Evolutionary conservation across 37 sponge, comb jelly and placozoan species (phyloP), one percentile per base, ranked within the genome.

Genomic region (Halisarca cf. caerulea): DNA sequence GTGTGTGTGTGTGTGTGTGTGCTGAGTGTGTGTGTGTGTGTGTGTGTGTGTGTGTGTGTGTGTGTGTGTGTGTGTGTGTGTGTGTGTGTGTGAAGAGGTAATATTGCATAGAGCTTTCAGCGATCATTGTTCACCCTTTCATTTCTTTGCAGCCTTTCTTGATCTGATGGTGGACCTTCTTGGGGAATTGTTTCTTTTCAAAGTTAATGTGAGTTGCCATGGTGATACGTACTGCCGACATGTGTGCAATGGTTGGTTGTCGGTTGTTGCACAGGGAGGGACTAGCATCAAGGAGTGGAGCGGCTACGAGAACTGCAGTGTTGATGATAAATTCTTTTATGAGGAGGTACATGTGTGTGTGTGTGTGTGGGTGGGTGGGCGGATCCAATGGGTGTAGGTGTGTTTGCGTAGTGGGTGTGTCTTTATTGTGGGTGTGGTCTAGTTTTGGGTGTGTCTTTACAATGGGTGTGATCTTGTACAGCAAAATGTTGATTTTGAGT

Each of bases 141-240:
- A 47, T 47, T 62, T 15, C 21, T 43, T 14, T 60, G 41, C n/a
- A 81, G 82, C 62, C 0, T 81, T 81, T 40, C 82, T 81, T 21
- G 62, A 81, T 33, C 21, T 81, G 64, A 81, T 81, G 62, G 82
- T 81, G n/a, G 82, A 81, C 17, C 42, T 61, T 2, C 41, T 81
- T 4, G 82, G 82, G 4, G 44, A 60, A 24, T 15, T 81, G 44
- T 74, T 74, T 74, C 0, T 41, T 3, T 74, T 74, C 14, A 40
- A 25, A 74, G 21, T n/a, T 5, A 62, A 62, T 6, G 64, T 62
- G 6, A 62, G 64, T 62, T n/a, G 64, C 25, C 64, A 62, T 62
- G 64, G 30, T 27, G 6, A 27, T 30, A 62, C 34, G 1, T 27
- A 28, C n/a, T 34, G 69, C 3, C 33, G 17, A 17, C 69, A 3